These are phyloP conservation scores for Rhabdomys pumilio DNA, from an alignment of 2,797 vertebrate genomes.

Conservation along the genomic window DNA sequence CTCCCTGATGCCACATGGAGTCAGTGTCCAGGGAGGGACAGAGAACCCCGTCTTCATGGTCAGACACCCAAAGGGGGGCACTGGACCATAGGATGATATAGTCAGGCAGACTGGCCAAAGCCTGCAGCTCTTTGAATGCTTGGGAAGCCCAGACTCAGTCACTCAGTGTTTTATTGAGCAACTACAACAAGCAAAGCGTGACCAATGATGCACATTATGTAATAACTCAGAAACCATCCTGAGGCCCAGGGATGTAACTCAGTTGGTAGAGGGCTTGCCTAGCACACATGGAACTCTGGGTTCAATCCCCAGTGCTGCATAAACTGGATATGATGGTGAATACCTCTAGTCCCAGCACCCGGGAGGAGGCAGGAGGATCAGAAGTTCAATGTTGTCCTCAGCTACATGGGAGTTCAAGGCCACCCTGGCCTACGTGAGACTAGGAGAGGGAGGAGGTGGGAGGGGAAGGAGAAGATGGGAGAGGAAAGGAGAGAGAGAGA, in stretches of 20 bases:
- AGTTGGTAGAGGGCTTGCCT: neutral
- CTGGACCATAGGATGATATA: neutral
- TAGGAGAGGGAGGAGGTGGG: too few species aligned
- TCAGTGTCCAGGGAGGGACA: fast-evolving
- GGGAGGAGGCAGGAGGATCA: neutral
- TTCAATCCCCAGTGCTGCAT: neutral
- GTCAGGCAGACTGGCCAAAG: neutral
- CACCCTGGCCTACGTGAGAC: neutral
- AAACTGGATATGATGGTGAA: neutral
- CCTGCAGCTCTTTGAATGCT: neutral
- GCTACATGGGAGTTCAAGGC: neutral
- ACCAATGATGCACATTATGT: neutral
- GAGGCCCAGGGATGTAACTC: neutral
- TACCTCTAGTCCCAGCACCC: neutral
- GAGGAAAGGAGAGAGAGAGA: too few species aligned
- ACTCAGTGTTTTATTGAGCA: neutral
- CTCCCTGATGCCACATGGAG: neutral
- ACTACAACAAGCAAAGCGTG: neutral
- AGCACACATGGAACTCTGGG: neutral
- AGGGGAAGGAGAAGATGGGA: too few species aligned
- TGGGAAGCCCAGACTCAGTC: too few species aligned
- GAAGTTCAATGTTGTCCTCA: neutral
- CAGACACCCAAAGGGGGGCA: neutral
- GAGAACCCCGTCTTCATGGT: neutral
- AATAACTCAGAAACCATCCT: neutral